Conservation (phyloP, 1,140 invertebrate species). For the Penaeus japonicus region DNA sequence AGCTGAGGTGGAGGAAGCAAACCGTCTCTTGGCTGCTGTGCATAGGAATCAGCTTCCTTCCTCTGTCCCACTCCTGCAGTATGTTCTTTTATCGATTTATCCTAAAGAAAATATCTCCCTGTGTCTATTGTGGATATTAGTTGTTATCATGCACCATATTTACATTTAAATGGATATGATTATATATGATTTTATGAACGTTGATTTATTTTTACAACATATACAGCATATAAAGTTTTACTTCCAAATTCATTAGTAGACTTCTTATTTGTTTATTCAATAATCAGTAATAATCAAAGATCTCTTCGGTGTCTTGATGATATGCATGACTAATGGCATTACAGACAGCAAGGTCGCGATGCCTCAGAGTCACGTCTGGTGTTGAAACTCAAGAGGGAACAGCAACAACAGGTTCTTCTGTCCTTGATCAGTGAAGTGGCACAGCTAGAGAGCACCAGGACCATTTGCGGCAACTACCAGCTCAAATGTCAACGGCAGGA, state of each 20-base stretch:
- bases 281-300: too few species aligned
- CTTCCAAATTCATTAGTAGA: too few species aligned
- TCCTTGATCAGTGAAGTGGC: constrained; percentile 17
- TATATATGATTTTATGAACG: too few species aligned
- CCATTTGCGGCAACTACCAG: constrained; percentile 22
- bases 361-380: neutral
- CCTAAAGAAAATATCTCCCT: neutral
- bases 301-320: too few species aligned
- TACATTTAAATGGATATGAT: too few species aligned
- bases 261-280: too few species aligned
- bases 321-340: neutral
- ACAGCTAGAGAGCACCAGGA: constrained; percentile 20
- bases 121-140: neutral
- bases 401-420: constrained; percentile 20
- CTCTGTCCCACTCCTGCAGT: neutral
- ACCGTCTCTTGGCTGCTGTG: constrained; percentile 9
- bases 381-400: neutral
- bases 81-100: neutral
- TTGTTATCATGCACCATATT: neutral
- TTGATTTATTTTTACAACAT: too few species aligned
- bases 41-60: constrained; percentile 27
- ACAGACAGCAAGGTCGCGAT: constrained; percentile 22
- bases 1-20: constrained; percentile 37
- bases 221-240: too few species aligned
- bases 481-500: constrained; percentile 24